phyloP scores from a whole-genome alignment of 2,797 vertebrate genomes.

The Tympanoctomys barrerae region DNA sequence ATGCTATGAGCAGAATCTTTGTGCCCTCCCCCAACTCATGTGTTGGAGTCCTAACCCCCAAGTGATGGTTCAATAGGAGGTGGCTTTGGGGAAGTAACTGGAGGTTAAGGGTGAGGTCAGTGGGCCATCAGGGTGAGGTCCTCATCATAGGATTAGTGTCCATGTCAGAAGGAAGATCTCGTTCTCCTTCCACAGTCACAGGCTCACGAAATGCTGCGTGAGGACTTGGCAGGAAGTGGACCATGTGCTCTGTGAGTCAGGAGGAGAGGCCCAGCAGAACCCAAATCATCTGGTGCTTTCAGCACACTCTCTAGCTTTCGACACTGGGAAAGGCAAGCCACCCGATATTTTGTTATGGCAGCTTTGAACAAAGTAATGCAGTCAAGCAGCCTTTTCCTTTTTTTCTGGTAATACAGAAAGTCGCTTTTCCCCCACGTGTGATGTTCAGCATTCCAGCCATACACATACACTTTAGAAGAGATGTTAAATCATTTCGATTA shows the following conservation, averaged over 20 bases:
- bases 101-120: neutral
- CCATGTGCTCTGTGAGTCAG: neutral
- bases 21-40: neutral
- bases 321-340: neutral
- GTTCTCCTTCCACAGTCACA: neutral
- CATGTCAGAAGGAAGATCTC: neutral
- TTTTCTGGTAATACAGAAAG: constrained; percentile 1
- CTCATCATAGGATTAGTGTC: neutral
- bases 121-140: neutral
- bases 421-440: neutral
- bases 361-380: neutral
- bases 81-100: neutral
- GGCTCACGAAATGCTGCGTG: neutral
- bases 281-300: neutral
- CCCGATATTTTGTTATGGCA: neutral
- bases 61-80: neutral
- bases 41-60: neutral
- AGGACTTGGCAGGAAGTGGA: neutral
- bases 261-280: neutral
- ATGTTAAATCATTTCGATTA: constrained; percentile 63
- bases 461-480: constrained; percentile 24
- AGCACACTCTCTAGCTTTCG: neutral
- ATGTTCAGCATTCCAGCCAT: constrained; percentile 41
- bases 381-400: neutral
- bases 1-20: neutral